These are phyloP conservation scores for Benitochromis conjunctus DNA, from an alignment of 2,113 vertebrate genomes.

Conservation along the genomic window DNA sequence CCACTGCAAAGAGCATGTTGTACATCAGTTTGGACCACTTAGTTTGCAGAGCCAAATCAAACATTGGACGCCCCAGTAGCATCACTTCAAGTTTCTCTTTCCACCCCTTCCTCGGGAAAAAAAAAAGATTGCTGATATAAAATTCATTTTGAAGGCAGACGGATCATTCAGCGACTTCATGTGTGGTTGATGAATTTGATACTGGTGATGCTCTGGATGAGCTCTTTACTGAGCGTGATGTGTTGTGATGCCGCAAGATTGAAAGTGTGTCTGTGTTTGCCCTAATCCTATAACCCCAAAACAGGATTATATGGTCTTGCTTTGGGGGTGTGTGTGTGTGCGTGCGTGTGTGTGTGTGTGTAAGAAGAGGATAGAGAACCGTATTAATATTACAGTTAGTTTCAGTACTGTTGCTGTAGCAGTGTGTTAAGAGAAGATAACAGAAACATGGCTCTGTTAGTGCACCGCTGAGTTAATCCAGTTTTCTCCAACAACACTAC, in stretches of 20 bases:
- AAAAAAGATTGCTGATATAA: neutral
- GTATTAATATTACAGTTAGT: slow-evolving; percentile 36
- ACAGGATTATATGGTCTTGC: slow-evolving; percentile 26
- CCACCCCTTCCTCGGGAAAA: neutral
- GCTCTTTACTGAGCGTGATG: neutral
- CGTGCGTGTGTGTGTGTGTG: neutral
- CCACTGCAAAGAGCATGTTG: neutral
- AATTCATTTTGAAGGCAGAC: neutral
- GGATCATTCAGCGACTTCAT: neutral
- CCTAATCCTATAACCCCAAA: slow-evolving; percentile 32
- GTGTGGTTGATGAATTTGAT: neutral
- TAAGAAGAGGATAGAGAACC: neutral
- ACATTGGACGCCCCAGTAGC: neutral
- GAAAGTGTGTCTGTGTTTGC: slow-evolving; percentile 24
- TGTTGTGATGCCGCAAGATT: neutral
- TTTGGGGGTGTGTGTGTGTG: neutral
- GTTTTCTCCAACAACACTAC: neutral
- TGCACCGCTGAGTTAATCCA: neutral
- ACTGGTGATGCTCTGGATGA: neutral
- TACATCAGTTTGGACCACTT: neutral
- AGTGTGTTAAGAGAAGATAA: slow-evolving; percentile 41
- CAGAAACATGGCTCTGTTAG: neutral
- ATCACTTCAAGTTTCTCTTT: neutral
- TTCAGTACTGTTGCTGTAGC: neutral
- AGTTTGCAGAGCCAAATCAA: neutral